phyloP scores from a whole-genome alignment of 2,113 vertebrate genomes.

The Rousettus leschenaultii region DNA sequence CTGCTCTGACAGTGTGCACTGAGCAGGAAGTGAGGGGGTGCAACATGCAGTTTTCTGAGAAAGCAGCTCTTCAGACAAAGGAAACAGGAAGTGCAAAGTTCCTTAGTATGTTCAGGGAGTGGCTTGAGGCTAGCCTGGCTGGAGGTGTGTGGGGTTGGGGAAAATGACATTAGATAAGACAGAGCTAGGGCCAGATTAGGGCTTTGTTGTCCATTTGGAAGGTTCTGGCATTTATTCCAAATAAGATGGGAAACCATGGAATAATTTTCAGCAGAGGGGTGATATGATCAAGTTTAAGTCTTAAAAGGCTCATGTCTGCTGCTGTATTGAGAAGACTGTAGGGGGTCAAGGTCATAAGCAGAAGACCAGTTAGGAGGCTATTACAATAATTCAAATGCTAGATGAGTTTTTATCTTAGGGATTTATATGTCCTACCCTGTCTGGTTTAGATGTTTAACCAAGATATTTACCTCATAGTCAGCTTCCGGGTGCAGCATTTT shows the following conservation, averaged over 20 bases:
- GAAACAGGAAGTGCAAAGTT: not conserved
- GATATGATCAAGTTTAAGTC: not conserved
- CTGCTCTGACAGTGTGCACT: not conserved
- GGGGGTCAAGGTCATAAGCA: not conserved
- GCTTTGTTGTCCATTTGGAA: not conserved
- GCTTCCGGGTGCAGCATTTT: not conserved
- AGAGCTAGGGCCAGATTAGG: not conserved
- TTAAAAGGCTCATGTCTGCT: not conserved
- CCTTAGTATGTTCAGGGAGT: not conserved
- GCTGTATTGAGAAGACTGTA: not conserved
- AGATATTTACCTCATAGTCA: not conserved
- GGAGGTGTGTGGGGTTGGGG: not conserved
- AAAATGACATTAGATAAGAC: not conserved
- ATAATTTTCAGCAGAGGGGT: not conserved
- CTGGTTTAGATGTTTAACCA: not conserved
- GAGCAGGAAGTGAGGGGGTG: not conserved
- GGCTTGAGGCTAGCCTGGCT: not conserved
- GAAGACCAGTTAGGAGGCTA: not conserved
- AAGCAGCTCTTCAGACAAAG: not conserved
- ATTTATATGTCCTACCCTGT: not conserved
- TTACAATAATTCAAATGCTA: not conserved
- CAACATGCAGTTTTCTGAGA: fast-evolving
- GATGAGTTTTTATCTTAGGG: not conserved
- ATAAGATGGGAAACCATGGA: not conserved
- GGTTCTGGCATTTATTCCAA: not conserved